Evolutionary conservation across 1,140 invertebrate species (phyloP).

Genomic region (Atopsyche davidsoni): DNA sequence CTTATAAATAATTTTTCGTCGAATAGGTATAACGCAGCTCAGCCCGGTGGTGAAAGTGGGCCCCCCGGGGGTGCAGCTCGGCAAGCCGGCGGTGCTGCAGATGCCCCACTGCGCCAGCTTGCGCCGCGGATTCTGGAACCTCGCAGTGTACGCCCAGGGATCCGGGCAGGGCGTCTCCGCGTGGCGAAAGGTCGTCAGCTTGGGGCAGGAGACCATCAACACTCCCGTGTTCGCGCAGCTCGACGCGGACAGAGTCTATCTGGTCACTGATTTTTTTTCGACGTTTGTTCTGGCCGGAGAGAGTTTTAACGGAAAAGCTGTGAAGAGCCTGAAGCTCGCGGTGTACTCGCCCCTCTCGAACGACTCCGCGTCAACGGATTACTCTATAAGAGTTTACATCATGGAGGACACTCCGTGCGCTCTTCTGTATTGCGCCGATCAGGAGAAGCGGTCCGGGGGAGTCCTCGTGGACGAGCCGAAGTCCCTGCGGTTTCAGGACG

Average conservation of each 20-base stretch:
- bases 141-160: slow-evolving; percentile 74
- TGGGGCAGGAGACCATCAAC: slow-evolving; percentile 93
- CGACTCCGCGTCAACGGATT: slow-evolving; percentile 61
- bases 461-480: slow-evolving; percentile 83
- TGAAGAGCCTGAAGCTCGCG: slow-evolving; percentile 81
- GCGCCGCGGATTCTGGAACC: slow-evolving; percentile 75
- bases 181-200: slow-evolving; percentile 76
- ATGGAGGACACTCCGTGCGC: slow-evolving; percentile 89
- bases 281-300: slow-evolving; percentile 86
- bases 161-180: slow-evolving; percentile 48
- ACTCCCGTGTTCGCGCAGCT: slow-evolving; percentile 90
- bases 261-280: slow-evolving; percentile 83
- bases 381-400: slow-evolving; percentile 82
- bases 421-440: slow-evolving; percentile 70
- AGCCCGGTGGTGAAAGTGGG: slow-evolving; percentile 88
- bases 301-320: slow-evolving; percentile 56
- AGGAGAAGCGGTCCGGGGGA: slow-evolving; percentile 80
- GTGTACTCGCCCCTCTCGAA: slow-evolving; percentile 69
- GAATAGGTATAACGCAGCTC: slow-evolving; percentile 72
- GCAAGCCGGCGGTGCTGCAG: slow-evolving; percentile 86
- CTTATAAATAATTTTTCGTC: slow-evolving; percentile 13
- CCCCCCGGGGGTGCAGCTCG: slow-evolving; percentile 68
- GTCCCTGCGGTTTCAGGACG: slow-evolving; percentile 82
- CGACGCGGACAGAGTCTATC: slow-evolving; percentile 78
- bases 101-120: slow-evolving; percentile 88